Evolutionary conservation across 2,797 vertebrate genomes (phyloP), one percentile per base, ranked within the genome.

Genomic region (Poeciliopsis turneri): DNA sequence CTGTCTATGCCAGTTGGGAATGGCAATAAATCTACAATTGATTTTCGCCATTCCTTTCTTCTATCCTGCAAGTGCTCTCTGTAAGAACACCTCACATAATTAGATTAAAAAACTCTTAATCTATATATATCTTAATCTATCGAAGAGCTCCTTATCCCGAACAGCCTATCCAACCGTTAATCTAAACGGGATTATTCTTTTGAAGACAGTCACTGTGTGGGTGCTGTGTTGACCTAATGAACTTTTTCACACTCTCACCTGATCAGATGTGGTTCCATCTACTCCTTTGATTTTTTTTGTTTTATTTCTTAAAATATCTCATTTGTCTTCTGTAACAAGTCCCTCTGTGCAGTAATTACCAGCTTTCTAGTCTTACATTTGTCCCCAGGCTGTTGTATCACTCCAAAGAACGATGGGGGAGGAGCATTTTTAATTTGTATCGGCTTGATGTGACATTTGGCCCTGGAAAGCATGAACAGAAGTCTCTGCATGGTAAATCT

Each of bases 361-460:
- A 16, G 68, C 81, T 76, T 45, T 81, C 61, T 78, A 61, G 57
- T 78, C 39, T 82, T 76, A 43, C 53, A 79, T 82, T 81, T 71
- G 72, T 86, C 82, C 76, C 68, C 51, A 53, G 78, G 80, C 75
- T 76, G 68, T 80, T 41, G 30, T 80, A 15, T 59, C 49, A 28
- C 71, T 74, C 71, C 53, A 55, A 20, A 33, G 72, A 15, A 8
- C 9, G 9, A 5, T 46, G 28, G 69, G 69, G 28, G 45, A 28
- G 39, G 33, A 5, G 23, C 43, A 59, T 72, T 20, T 76, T 77
- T 74, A 55, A 80, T 78, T 25, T 81, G 77, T 75, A 78, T 81
- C 76, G 78, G 76, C 74, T 87, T 86, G 43, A 82, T 87, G 75
- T 79, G 79, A 82, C 84, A 77, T 91, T 89, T 89, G 74, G 77